Conservation (phyloP, 1,140 invertebrate genomes). For the Tetramorium simillimum region DNA sequence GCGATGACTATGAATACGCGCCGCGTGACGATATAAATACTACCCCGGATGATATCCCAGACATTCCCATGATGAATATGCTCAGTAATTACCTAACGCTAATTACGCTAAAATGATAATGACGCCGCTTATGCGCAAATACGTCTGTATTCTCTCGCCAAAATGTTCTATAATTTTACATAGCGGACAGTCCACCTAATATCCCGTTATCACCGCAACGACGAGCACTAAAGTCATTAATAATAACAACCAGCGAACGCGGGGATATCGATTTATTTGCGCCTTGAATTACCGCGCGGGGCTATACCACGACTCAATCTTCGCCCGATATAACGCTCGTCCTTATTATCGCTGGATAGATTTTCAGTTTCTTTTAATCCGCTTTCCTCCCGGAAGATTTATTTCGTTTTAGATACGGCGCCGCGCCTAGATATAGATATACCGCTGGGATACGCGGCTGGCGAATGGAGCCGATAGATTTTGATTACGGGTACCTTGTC, state of each 20-base stretch:
- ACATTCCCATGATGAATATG: slow-evolving; percentile 66
- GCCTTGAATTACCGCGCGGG: slow-evolving; percentile 33
- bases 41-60: slow-evolving; percentile 43
- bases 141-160: slow-evolving; percentile 61
- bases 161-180: slow-evolving; percentile 72
- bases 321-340: slow-evolving; percentile 34
- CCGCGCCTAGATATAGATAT: slow-evolving; percentile 33
- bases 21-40: slow-evolving; percentile 67
- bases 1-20: slow-evolving; percentile 53
- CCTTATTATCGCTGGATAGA: slow-evolving; percentile 49
- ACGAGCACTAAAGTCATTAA: slow-evolving; percentile 63
- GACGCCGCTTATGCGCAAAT: slow-evolving; percentile 58
- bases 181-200: slow-evolving; percentile 7
- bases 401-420: slow-evolving; percentile 50
- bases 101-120: slow-evolving; percentile 76
- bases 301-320: slow-evolving; percentile 41
- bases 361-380: slow-evolving; percentile 59
- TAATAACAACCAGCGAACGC: slow-evolving; percentile 52
- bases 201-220: slow-evolving; percentile 54
- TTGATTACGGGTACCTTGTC: slow-evolving; percentile 54
- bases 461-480: slow-evolving; percentile 52
- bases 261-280: slow-evolving; percentile 57
- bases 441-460: slow-evolving; percentile 33
- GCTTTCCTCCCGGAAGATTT: slow-evolving; percentile 44
- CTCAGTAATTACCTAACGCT: slow-evolving; percentile 71